Percentiles rank a stretch among this genome's conserved stretches.
phyloP scores from a whole-genome alignment of 2,797 vertebrate species.

The Picus viridis region DNA sequence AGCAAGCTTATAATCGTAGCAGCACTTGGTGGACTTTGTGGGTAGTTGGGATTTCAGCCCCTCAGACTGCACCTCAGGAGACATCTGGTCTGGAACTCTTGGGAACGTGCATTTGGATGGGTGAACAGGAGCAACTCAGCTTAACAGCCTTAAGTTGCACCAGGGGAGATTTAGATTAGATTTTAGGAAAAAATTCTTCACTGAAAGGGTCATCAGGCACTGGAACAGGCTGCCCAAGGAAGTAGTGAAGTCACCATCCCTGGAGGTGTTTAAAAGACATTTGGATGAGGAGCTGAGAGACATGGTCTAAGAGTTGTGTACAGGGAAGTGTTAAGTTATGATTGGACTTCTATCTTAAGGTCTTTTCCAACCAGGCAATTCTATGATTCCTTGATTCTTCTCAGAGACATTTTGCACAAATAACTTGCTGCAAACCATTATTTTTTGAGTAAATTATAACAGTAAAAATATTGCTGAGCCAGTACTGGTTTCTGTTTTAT shows the following conservation, averaged over 20 bases:
- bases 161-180: no score
- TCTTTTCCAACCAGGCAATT: no score
- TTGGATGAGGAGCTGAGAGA: no score
- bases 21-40: constrained; percentile 23
- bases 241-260: no score
- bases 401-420: neutral
- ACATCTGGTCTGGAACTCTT: neutral
- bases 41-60: neutral
- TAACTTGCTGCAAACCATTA: neutral
- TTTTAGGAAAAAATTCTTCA: no score
- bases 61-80: neutral
- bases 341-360: no score
- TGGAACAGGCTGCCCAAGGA: no score
- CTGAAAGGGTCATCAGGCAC: no score
- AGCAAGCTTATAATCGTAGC: constrained; percentile 22
- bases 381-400: neutral
- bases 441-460: neutral
- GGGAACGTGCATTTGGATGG: neutral
- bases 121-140: neutral
- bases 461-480: constrained; percentile 7
- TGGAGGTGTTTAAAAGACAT: no score
- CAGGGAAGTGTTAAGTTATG: no score
- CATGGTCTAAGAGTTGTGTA: no score
- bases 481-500: constrained; percentile 1
- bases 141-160: no score